phyloP scores from a whole-genome alignment of 2,797 vertebrate species.

The Neopelma chrysocephalum region DNA sequence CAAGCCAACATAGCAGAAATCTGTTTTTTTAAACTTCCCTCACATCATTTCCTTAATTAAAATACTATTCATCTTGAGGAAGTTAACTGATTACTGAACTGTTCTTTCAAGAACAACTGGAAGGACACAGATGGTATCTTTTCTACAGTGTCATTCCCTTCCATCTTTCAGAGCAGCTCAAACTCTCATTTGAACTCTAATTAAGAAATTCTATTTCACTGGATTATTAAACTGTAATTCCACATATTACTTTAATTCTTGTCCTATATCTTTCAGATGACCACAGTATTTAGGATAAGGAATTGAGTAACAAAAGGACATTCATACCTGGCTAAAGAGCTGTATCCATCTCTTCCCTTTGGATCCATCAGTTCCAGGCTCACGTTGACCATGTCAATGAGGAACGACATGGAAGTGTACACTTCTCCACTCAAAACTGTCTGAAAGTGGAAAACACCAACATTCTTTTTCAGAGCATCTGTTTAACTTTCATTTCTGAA shows the following conservation, averaged over 20 bases:
- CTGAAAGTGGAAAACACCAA: conserved; percentile 73
- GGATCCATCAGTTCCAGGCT: conserved; percentile 90
- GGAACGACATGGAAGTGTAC: conserved; percentile 88
- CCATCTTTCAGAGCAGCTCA: neutral
- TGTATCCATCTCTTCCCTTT: conserved; percentile 72
- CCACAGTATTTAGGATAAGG: neutral
- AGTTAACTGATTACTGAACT: neutral
- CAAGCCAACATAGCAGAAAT: neutral
- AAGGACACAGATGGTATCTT: neutral
- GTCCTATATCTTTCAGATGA: neutral
- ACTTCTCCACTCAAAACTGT: conserved; percentile 95
- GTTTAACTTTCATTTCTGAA: neutral
- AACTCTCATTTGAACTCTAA: neutral
- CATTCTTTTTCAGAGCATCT: neutral
- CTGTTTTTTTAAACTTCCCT: neutral
- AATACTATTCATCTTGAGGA: neutral
- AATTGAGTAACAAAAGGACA: neutral
- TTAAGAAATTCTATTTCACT: neutral
- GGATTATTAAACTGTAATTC: neutral
- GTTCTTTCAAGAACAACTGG: neutral
- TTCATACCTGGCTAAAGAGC: conserved; percentile 82
- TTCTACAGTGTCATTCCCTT: neutral
- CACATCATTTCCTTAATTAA: neutral
- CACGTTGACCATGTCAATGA: conserved; percentile 95
- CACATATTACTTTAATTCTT: neutral